A percentile compares a stretch with the other conserved stretches of the same genome.
Evolutionary conservation across 2,888 invertebrate genomes (phyloP).

Genomic region (Diogma glabrata): DNA sequence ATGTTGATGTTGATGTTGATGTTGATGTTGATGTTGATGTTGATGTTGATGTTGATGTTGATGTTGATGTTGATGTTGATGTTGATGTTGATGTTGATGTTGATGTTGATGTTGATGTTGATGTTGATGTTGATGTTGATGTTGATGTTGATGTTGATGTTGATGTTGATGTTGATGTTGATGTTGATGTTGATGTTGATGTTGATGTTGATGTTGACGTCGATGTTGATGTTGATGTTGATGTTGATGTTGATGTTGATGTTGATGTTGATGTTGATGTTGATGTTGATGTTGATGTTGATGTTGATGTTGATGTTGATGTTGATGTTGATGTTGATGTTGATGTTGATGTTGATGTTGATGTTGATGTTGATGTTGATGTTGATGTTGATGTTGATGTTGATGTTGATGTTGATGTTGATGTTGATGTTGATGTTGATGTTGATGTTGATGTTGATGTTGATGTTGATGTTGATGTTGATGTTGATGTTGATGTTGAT

Average conservation of each 20-base stretch:
- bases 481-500: slow-evolving; percentile 12
- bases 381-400: slow-evolving; percentile 12
- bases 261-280: slow-evolving; percentile 12
- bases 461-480: slow-evolving; percentile 12
- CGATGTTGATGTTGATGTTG: too few relatives aligned
- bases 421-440: slow-evolving; percentile 12
- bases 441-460: slow-evolving; percentile 12
- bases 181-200: slow-evolving; percentile 11
- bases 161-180: slow-evolving; percentile 11
- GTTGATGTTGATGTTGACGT: slow-evolving; percentile 12
- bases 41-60: slow-evolving; percentile 12
- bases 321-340: slow-evolving; percentile 11
- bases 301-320: slow-evolving; percentile 12
- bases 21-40: slow-evolving; percentile 12
- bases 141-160: slow-evolving; percentile 11
- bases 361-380: slow-evolving; percentile 12
- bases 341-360: slow-evolving; percentile 12
- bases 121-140: slow-evolving; percentile 12
- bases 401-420: slow-evolving; percentile 12
- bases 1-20: slow-evolving; percentile 12
- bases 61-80: slow-evolving; percentile 12
- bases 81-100: slow-evolving; percentile 12
- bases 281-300: slow-evolving; percentile 12
- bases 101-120: slow-evolving; percentile 12
- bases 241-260: slow-evolving; percentile 12